Evolutionary conservation across 2,888 invertebrate species (phyloP).

Genomic region (Hydraecia micacea): DNA sequence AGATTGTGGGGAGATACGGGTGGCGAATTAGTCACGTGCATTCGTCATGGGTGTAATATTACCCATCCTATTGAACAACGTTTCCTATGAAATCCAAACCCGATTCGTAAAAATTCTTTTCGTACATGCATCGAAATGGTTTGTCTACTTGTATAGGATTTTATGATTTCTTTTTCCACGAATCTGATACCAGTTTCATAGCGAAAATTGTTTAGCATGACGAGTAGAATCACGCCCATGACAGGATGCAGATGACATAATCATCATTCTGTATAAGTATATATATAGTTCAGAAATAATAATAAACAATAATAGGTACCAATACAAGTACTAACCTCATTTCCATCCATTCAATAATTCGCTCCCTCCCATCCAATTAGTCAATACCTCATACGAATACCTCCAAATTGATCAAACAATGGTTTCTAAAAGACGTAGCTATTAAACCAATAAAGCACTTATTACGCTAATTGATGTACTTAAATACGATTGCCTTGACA

Average conservation of each 20-base stretch:
- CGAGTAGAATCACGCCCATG: not conserved
- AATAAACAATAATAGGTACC: not conserved
- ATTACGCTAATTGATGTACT: slow-evolving; percentile 50
- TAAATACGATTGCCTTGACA: slow-evolving; percentile 29
- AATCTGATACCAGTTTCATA: not conserved
- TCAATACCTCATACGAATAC: slow-evolving; percentile 12
- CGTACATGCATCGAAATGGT: not conserved
- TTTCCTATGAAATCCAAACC: not conserved
- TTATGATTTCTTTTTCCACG: not conserved
- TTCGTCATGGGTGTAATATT: not conserved
- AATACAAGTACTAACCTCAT: not conserved
- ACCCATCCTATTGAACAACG: not conserved
- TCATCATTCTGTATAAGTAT: not conserved
- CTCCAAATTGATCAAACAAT: slow-evolving; percentile 50
- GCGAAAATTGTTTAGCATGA: not conserved
- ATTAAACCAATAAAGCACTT: slow-evolving; percentile 37
- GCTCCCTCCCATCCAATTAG: slow-evolving; percentile 39
- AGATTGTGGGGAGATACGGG: too few species aligned
- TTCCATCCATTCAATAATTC: slow-evolving; percentile 1
- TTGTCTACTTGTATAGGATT: not conserved
- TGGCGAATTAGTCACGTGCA: not conserved
- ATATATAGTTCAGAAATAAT: not conserved
- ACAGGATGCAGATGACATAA: not conserved
- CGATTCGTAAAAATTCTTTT: not conserved
- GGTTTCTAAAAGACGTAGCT: slow-evolving; percentile 9